Conservation (phyloP, 2,797 vertebrate genomes). For the Zenarchopterus dispar region DNA sequence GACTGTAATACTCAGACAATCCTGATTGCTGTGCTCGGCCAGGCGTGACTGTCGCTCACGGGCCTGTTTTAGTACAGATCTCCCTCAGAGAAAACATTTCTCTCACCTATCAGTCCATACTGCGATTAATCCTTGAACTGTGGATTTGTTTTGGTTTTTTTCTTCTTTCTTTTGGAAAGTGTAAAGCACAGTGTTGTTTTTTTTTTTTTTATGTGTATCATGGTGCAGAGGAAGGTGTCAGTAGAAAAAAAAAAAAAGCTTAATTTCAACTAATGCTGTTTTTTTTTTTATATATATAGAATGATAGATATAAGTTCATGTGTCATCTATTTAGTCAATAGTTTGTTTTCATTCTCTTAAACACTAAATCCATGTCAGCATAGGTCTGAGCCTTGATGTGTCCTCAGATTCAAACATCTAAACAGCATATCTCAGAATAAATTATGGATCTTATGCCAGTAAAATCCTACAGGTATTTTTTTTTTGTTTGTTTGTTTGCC, state of each 20-base stretch:
- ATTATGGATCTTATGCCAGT: background rate
- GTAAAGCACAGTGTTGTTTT: no score
- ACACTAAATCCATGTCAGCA: slow-evolving; percentile 2
- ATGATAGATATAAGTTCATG: background rate
- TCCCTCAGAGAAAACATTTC: no score
- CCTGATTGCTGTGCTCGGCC: no score
- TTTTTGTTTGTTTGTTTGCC: background rate
- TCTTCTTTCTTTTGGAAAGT: no score
- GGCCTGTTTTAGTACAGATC: no score
- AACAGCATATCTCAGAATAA: no score
- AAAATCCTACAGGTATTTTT: background rate
- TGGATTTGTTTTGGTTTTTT: no score
- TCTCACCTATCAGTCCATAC: no score
- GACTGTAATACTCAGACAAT: background rate
- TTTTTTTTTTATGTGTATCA: background rate
- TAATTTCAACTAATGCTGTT: background rate
- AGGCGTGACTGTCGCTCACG: no score
- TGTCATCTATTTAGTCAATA: background rate
- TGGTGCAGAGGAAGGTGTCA: background rate
- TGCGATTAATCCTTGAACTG: no score
- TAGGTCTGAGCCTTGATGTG: no score
- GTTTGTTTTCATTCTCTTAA: background rate
- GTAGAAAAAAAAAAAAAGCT: background rate
- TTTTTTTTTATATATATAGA: background rate
- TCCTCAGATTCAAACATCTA: no score